These are phyloP conservation scores for Sphaerodactylus townsendi DNA, from an alignment of 2,113 vertebrate genomes.

Conservation along the genomic window DNA sequence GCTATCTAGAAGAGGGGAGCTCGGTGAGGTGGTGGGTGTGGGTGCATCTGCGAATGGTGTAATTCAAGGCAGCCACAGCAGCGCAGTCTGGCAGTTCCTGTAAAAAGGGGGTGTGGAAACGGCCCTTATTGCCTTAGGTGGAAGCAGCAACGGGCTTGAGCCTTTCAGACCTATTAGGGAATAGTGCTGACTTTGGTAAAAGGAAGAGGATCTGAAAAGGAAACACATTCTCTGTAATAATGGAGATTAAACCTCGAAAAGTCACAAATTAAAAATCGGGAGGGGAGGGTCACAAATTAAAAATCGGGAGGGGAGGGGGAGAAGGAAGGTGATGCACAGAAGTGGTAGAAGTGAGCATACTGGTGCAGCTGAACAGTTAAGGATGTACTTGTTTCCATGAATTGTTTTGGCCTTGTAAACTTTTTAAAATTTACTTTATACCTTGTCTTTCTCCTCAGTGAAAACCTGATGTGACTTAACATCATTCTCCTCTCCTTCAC, in stretches of 20 bases:
- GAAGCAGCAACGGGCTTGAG: constrained; percentile 64
- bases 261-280: neutral
- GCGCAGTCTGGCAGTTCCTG: constrained; percentile 44
- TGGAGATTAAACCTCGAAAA: neutral
- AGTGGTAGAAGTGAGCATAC: neutral
- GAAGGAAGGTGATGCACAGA: neutral
- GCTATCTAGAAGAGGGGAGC: neutral
- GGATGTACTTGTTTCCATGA: neutral
- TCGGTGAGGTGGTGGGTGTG: neutral
- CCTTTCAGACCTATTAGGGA: constrained; percentile 75
- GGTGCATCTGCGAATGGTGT: rapidly evolving
- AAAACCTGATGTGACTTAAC: no score
- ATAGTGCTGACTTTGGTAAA: constrained; percentile 33
- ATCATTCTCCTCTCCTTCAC: no score
- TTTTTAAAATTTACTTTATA: neutral
- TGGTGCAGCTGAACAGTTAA: neutral
- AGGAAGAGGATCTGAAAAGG: neutral
- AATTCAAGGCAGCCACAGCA: constrained; percentile 2
- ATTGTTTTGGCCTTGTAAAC: neutral
- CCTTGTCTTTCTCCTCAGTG: no score
- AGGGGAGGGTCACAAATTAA: rapidly evolving
- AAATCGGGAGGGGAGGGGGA: neutral
- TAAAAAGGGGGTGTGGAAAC: constrained; percentile 71
- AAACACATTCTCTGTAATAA: neutral
- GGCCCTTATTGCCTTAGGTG: constrained; percentile 58